A percentile compares a stretch with the other conserved stretches of the same genome.
Conservation (phyloP, 2,888 invertebrate species). For the Coecobrya sp. region DNA sequence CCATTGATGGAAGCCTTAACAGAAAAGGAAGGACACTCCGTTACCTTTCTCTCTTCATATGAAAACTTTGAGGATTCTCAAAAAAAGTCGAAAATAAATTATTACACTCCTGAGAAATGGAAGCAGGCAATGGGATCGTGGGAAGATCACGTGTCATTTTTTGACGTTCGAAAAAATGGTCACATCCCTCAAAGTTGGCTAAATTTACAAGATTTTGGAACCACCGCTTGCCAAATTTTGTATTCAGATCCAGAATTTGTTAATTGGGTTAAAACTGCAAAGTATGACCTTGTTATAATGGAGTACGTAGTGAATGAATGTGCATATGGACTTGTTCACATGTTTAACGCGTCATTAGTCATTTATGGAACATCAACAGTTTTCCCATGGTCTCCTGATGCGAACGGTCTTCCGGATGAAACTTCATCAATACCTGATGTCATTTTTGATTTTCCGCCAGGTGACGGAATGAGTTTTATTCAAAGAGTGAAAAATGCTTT, state of each 20-base stretch:
- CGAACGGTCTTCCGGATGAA: constrained; percentile 77
- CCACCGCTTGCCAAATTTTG: constrained; percentile 45
- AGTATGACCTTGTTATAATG: constrained; percentile 81
- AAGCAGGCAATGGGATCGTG: constrained; percentile 37
- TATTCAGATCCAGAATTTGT: constrained; percentile 65
- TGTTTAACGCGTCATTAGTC: constrained; percentile 75
- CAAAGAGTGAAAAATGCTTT: constrained; percentile 77
- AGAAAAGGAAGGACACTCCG: constrained; percentile 64
- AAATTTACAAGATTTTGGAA: constrained; percentile 17
- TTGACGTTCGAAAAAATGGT: constrained; percentile 18
- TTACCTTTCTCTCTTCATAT: constrained; percentile 48
- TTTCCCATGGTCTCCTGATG: constrained; percentile 75
- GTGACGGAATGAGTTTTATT: constrained; percentile 68
- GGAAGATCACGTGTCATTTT: constrained; percentile 56
- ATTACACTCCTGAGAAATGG: constrained; percentile 20
- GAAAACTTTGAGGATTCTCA: constrained; percentile 15
- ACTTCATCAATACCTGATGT: constrained; percentile 52
- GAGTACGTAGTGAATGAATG: constrained; percentile 82
- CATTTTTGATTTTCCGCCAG: constrained; percentile 43
- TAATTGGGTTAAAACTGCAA: constrained; percentile 69
- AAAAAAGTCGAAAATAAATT: constrained; percentile 4
- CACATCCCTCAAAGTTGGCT: not conserved
- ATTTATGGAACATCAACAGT: constrained; percentile 76
- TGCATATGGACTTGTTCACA: constrained; percentile 76
- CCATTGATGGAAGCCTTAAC: constrained; percentile 55